Evolutionary conservation across 2,888 invertebrate species (phyloP).

Genomic region (Coenonympha arcania): DNA sequence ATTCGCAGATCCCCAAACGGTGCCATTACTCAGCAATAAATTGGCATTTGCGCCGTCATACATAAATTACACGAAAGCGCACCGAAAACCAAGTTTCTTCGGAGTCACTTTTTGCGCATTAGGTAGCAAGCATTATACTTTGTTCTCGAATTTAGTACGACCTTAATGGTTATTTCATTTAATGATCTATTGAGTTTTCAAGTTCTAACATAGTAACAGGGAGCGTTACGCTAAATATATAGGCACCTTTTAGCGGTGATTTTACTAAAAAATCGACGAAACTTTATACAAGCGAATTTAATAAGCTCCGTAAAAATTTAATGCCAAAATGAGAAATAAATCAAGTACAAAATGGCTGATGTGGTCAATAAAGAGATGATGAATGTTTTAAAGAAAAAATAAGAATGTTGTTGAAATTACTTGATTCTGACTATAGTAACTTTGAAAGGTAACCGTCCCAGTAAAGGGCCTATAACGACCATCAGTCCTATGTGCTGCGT

Average conservation of each 20-base stretch:
- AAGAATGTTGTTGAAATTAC: no score
- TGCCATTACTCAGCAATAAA: slow-evolving; percentile 74
- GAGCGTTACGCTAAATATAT: neutral
- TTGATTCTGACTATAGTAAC: no score
- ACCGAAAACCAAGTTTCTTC: slow-evolving; percentile 61
- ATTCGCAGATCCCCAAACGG: slow-evolving; percentile 73
- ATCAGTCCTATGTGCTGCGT: no score
- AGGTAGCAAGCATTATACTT: slow-evolving; percentile 31
- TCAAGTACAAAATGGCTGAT: no score
- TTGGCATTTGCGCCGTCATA: slow-evolving; percentile 73
- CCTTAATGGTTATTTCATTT: slow-evolving; percentile 23
- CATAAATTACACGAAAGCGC: slow-evolving; percentile 68
- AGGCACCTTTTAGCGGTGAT: neutral
- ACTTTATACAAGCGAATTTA: no score
- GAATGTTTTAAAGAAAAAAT: no score
- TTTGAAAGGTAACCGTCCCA: no score
- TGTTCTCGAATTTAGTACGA: slow-evolving; percentile 24
- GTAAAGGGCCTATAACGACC: no score
- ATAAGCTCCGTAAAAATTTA: no score
- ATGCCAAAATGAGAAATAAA: no score
- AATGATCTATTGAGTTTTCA: slow-evolving; percentile 15
- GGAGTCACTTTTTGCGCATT: slow-evolving; percentile 59
- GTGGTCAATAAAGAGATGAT: no score
- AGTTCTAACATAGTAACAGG: slow-evolving; percentile 1
- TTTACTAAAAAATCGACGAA: no score